Evolutionary conservation across 2,113 vertebrate genomes (phyloP).

Genomic region (Hydropotes inermis): DNA sequence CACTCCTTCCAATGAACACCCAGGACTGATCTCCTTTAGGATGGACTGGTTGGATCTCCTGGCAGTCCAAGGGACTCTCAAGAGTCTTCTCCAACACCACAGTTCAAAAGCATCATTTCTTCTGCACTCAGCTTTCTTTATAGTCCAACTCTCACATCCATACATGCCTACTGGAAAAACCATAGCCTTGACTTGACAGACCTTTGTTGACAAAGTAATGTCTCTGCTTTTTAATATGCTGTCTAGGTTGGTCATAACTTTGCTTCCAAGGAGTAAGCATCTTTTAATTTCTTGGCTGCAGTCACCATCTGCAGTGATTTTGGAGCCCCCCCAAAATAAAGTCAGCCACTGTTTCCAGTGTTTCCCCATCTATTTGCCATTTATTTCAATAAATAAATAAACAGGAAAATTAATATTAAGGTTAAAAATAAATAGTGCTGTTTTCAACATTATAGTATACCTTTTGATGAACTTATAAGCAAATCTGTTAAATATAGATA

Average conservation of each 20-base stretch:
- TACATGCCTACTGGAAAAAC: neutral
- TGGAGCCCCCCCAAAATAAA: neutral
- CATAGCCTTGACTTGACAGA: neutral
- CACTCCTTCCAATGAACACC: neutral
- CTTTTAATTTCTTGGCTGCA: neutral
- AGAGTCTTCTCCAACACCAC: neutral
- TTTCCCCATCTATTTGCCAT: neutral
- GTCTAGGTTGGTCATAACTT: neutral
- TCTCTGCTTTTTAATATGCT: neutral
- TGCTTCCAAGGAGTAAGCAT: neutral
- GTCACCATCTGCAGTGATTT: neutral
- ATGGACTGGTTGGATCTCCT: neutral
- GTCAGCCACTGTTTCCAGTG: neutral
- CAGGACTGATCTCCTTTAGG: neutral
- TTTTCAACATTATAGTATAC: neutral
- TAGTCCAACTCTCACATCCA: neutral
- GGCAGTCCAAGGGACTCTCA: neutral
- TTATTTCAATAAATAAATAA: neutral
- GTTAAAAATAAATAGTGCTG: neutral
- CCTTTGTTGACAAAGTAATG: neutral
- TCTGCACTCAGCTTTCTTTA: rapidly evolving
- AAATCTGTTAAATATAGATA: neutral
- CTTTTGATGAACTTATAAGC: neutral
- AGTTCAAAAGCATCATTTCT: neutral
- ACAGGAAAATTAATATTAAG: neutral